Base-by-base conservation (phyloP, 92 coral and sea anemone genomes). In the Blastomussa wellsi region DNA sequence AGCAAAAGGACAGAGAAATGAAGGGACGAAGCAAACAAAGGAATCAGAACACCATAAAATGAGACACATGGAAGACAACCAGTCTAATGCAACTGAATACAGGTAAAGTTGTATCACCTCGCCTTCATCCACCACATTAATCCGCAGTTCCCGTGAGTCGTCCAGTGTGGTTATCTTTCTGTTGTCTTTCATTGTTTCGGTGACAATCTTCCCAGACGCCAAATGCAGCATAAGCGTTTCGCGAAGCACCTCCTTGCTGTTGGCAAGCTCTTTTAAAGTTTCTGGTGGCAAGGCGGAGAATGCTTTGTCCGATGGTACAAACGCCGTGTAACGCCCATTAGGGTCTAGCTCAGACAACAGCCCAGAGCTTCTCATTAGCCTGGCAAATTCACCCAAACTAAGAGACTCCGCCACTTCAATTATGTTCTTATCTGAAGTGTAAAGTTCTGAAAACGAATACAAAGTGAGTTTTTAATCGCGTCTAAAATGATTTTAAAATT, bases 271-370 rank as follows among this genome's bases (percentile, higher is more conserved):
- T 19, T 89, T 74, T 77, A 88, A 62, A 16, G 86, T 86, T 59
- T 60, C 79, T 77, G 85, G 51, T 2, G 95, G 91, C 51, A 94
- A 75, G 28, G 91, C 84, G 71, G 84, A 66, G 78, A 94, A 90
- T 7, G 98, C 98, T 70, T 86, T 79, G 76, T 94, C 88, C 33
- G 82, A 82, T 13, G 98, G 98, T 7, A 91, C 92, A 67, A 94
- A 94, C n/a, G 90, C 88, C 0, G 98, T 94, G 76, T 76, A 87
- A 20, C 80, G 78, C 19, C 89, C 53, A 47, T 69, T 87, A 55
- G 79, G 29, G 12, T 77, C 84, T 55, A 94, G 88, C 69, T 92
- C 92, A 41, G 85, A 59, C 0, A 81, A 86, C 41, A 94, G 83
- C 7, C 89, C 90, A 14, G 98, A 88, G 10, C 42, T n/a, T 2